Percentiles rank a stretch among this genome's conserved stretches.
phyloP scores from a whole-genome alignment of 2,113 vertebrate species.

The Ailuropoda melanoleuca region DNA sequence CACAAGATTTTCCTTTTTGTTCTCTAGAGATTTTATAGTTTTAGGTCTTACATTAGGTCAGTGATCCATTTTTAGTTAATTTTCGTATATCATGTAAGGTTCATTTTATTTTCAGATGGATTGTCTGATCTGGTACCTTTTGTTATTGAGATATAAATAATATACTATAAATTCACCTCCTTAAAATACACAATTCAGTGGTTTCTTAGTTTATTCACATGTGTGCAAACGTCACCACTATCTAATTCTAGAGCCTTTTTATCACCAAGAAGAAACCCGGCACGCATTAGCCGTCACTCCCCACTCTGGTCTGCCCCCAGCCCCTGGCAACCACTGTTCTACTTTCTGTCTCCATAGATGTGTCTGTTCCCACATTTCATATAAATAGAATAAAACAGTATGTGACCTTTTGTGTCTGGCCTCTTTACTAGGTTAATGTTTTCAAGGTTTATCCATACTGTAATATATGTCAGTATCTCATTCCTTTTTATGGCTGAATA shows the following conservation, averaged over 20 bases:
- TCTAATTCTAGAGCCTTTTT: background rate
- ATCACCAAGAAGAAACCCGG: background rate
- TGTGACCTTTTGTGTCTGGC: background rate
- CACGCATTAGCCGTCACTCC: background rate
- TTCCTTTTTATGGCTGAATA: background rate
- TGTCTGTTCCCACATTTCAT: background rate
- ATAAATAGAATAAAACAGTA: background rate
- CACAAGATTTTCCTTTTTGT: background rate
- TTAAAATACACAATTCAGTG: background rate
- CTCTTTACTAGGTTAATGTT: background rate
- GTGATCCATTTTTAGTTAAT: background rate
- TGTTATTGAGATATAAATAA: background rate
- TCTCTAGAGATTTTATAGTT: background rate
- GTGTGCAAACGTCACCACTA: background rate
- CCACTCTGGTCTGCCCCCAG: background rate
- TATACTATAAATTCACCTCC: background rate
- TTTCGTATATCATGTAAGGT: background rate
- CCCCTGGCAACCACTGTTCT: background rate
- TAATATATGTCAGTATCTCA: background rate
- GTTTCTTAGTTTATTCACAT: background rate
- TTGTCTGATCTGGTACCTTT: background rate
- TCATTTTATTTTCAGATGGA: background rate
- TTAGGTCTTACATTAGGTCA: background rate
- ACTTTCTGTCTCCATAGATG: background rate
- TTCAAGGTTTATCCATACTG: background rate